Conservation (phyloP, 1,140 invertebrate genomes). For the Aphaenogaster ashmeadi region DNA sequence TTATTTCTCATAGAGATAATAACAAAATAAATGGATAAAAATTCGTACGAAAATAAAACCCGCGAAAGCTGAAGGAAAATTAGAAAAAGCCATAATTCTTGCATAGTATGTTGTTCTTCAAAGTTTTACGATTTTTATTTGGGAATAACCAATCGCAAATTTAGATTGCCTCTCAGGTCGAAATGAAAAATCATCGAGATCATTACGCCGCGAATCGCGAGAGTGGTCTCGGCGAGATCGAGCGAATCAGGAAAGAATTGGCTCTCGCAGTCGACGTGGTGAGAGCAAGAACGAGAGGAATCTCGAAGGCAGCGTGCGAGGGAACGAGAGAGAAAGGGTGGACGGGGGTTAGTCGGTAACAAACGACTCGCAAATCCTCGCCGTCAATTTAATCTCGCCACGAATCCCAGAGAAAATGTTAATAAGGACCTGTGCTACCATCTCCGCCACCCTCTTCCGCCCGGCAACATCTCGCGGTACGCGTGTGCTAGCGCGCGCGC, state of each 20-base stretch:
- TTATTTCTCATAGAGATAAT: neutral
- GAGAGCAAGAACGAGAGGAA: neutral
- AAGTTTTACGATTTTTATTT: neutral
- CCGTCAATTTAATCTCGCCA: constrained; percentile 87
- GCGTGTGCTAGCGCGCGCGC: constrained; percentile 61
- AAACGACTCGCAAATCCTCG: constrained; percentile 87
- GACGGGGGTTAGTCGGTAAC: constrained; percentile 79
- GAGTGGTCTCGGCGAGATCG: neutral
- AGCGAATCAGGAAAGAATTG: constrained; percentile 8
- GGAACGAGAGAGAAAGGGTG: constrained; percentile 29
- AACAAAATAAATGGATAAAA: neutral
- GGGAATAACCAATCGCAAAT: neutral
- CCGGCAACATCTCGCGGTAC: constrained; percentile 66
- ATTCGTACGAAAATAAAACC: neutral
- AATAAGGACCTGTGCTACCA: constrained; percentile 82
- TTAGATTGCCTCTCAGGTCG: neutral
- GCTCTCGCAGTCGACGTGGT: neutral
- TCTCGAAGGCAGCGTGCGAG: constrained; percentile 9
- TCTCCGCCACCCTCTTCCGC: constrained; percentile 33
- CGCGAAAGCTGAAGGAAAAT: neutral
- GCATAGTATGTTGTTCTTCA: neutral
- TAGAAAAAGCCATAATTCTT: neutral
- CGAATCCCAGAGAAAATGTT: constrained; percentile 87
- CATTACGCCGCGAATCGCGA: neutral
- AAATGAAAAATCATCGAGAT: constrained; percentile 7